phyloP scores from a whole-genome alignment of 1,140 invertebrate genomes.

The Drosophila repleta region DNA sequence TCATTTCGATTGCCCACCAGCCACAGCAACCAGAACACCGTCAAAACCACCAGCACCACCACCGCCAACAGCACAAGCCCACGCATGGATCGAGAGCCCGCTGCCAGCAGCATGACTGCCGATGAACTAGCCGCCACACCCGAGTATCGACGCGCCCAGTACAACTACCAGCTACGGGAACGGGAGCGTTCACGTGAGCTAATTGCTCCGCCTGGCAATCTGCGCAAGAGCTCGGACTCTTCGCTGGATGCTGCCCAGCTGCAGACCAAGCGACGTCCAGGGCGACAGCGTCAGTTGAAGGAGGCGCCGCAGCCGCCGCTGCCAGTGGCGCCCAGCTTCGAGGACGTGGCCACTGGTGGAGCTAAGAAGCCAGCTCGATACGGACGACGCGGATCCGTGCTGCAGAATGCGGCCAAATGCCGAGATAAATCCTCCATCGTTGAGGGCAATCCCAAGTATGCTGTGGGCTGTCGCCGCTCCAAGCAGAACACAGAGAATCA shows the following conservation, averaged over 20 bases:
- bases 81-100: slow-evolving; percentile 9
- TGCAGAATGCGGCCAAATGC: slow-evolving; percentile 66
- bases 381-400: slow-evolving; percentile 69
- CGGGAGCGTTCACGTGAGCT: slow-evolving; percentile 45
- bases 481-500: slow-evolving; percentile 52
- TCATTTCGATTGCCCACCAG: slow-evolving; percentile 72
- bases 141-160: slow-evolving; percentile 74
- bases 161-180: slow-evolving; percentile 75
- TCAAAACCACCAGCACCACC: slow-evolving; percentile 16
- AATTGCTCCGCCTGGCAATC: slow-evolving; percentile 20
- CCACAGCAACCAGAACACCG: slow-evolving; percentile 10
- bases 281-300: slow-evolving; percentile 53
- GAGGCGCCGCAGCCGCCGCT: slow-evolving; percentile 27
- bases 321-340: slow-evolving; percentile 39
- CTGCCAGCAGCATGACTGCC: slow-evolving; percentile 44
- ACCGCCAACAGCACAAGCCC: slow-evolving; percentile 24
- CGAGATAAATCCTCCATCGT: slow-evolving; percentile 75
- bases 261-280: slow-evolving; percentile 55
- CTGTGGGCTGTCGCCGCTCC: slow-evolving; percentile 47
- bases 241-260: slow-evolving; percentile 42
- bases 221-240: slow-evolving; percentile 65
- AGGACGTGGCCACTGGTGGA: slow-evolving; percentile 50
- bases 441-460: slow-evolving; percentile 80
- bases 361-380: slow-evolving; percentile 67
- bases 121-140: slow-evolving; percentile 67